Evolutionary conservation across 2,113 vertebrate genomes (phyloP).

Genomic region (Lophochroa leadbeateri): DNA sequence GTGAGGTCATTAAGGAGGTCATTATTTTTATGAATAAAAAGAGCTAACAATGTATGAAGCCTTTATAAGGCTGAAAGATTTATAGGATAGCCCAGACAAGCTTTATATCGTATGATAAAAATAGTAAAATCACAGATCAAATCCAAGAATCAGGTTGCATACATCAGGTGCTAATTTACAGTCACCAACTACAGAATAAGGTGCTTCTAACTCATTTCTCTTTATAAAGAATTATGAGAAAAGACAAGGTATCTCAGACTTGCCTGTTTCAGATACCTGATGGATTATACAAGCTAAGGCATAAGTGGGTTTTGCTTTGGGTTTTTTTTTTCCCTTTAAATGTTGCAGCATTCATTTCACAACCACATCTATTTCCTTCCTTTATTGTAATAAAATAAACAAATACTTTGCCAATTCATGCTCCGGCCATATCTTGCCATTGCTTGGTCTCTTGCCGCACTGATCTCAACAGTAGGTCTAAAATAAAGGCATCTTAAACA

Average conservation of each 20-base stretch:
- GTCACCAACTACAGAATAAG: background rate
- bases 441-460: background rate
- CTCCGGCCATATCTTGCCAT: background rate
- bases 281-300: background rate
- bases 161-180: background rate
- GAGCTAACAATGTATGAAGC: background rate
- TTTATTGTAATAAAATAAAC: background rate
- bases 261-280: background rate
- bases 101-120: conserved; percentile 12
- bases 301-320: background rate
- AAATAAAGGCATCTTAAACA: conserved; percentile 48
- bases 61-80: background rate
- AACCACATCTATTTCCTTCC: background rate
- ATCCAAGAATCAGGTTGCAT: conserved; percentile 1
- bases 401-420: background rate
- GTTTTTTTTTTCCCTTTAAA: background rate
- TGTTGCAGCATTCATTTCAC: background rate
- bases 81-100: conserved; percentile 2
- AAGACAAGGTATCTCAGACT: background rate
- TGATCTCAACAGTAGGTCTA: conserved; percentile 36
- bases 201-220: background rate
- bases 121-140: background rate
- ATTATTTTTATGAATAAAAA: background rate
- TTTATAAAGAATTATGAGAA: background rate
- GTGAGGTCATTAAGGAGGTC: background rate